Conservation (phyloP, 2,797 vertebrate species). For the Hybognathus amarus region DNA sequence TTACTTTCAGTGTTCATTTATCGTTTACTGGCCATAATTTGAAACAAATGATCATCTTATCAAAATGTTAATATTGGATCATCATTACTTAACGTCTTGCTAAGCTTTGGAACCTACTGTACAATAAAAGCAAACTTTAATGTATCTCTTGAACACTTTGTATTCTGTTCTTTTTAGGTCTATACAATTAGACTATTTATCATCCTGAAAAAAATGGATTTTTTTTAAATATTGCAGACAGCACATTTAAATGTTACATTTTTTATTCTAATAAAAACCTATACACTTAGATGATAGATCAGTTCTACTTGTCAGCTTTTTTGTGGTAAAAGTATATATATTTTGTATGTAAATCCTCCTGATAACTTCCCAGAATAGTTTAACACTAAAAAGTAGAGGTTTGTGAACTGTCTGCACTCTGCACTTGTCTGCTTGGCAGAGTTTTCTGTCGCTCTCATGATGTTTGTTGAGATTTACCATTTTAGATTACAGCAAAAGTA, state of each 20-base stretch:
- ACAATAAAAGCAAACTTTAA: not conserved
- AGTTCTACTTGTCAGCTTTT: not conserved
- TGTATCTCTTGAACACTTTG: not conserved
- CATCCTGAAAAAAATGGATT: no score
- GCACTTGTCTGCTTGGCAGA: not conserved
- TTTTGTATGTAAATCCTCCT: not conserved
- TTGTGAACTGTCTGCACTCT: not conserved
- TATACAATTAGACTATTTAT: not conserved
- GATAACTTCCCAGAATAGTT: not conserved
- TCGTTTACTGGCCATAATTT: not conserved
- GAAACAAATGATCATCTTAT: not conserved
- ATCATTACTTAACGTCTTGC: not conserved
- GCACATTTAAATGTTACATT: not conserved
- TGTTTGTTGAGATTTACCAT: slow-evolving; percentile 15
- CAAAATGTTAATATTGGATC: not conserved
- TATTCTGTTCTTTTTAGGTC: not conserved
- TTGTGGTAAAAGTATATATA: not conserved
- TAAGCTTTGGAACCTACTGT: not conserved
- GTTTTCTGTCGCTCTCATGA: not conserved
- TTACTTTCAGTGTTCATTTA: not conserved
- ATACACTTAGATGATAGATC: not conserved
- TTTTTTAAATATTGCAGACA: not conserved
- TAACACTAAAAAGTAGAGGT: not conserved
- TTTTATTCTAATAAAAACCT: not conserved
- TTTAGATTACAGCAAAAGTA: not conserved